Conservation (phyloP, 2,113 vertebrate species). For the Empidonax alnorum region DNA sequence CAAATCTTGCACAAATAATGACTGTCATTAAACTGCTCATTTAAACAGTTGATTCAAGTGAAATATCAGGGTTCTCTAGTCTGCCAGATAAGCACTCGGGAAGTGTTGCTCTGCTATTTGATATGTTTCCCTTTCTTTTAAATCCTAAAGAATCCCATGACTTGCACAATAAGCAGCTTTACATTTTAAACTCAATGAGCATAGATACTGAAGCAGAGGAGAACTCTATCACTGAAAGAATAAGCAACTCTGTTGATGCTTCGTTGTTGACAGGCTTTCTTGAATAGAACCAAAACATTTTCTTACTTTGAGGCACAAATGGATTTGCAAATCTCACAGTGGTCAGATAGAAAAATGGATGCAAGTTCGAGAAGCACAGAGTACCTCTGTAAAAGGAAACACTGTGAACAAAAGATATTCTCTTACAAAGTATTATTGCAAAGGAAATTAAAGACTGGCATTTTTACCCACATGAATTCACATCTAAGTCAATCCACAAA, state of each 20-base stretch:
- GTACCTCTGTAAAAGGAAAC: constrained; percentile 16
- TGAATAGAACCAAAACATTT: constrained; percentile 1
- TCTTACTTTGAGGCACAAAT: constrained; percentile 32
- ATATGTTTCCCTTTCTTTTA: constrained; percentile 23
- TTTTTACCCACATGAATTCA: constrained; percentile 28
- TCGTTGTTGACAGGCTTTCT: constrained; percentile 21
- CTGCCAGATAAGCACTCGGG: constrained; percentile 47
- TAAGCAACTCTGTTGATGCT: background rate
- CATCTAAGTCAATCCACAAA: background rate
- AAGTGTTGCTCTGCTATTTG: constrained; percentile 38
- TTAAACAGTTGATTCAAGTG: constrained; percentile 53
- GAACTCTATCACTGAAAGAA: background rate
- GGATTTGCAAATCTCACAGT: constrained; percentile 33
- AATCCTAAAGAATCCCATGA: constrained; percentile 23
- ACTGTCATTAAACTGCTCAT: constrained; percentile 52
- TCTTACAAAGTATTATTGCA: constrained; percentile 25
- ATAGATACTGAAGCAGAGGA: background rate
- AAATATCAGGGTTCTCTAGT: constrained; percentile 36
- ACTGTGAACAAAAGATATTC: background rate
- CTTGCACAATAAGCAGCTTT: constrained; percentile 50
- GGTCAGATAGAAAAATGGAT: background rate
- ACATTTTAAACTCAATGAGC: constrained; percentile 42
- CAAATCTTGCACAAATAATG: constrained; percentile 54
- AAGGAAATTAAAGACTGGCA: background rate
- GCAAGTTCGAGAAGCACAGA: background rate